A percentile compares a stretch with the other conserved stretches of the same genome.
Evolutionary conservation across 2,888 invertebrate species (phyloP).

Genomic region (Pristionchus japonicus): DNA sequence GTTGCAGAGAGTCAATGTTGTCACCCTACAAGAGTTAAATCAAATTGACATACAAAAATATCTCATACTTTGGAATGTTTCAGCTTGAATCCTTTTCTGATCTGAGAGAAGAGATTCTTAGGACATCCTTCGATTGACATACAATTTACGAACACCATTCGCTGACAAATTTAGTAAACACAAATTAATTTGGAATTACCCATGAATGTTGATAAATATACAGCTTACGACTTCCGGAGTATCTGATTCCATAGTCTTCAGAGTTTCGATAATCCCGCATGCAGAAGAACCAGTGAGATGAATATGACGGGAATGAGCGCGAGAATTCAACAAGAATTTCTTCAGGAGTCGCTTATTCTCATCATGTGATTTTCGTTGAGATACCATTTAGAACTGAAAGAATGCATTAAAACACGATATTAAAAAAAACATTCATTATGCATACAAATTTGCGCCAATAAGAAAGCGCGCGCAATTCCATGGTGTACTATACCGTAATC

Average conservation of each 20-base stretch:
- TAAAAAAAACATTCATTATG: background rate
- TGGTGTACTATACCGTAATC: no score
- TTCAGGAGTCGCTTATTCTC: background rate
- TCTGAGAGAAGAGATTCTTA: background rate
- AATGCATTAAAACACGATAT: background rate
- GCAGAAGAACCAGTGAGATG: background rate
- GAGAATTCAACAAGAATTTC: background rate
- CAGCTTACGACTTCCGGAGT: background rate
- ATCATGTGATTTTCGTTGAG: background rate
- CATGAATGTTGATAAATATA: background rate
- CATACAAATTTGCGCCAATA: no score
- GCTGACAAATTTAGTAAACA: background rate
- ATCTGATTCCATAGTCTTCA: background rate
- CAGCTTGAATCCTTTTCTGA: background rate
- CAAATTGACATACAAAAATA: background rate
- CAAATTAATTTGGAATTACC: no score
- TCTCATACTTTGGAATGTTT: background rate
- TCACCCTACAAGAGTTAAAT: background rate
- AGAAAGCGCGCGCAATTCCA: no score
- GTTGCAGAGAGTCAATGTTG: background rate
- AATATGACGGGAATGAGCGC: background rate
- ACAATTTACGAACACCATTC: conserved; percentile 9
- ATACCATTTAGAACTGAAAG: background rate
- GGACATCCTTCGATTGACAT: conserved; percentile 19
- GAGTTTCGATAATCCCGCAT: background rate